Base-by-base conservation (phyloP, 1,140 invertebrate species). In the Nephotettix cincticeps region DNA sequence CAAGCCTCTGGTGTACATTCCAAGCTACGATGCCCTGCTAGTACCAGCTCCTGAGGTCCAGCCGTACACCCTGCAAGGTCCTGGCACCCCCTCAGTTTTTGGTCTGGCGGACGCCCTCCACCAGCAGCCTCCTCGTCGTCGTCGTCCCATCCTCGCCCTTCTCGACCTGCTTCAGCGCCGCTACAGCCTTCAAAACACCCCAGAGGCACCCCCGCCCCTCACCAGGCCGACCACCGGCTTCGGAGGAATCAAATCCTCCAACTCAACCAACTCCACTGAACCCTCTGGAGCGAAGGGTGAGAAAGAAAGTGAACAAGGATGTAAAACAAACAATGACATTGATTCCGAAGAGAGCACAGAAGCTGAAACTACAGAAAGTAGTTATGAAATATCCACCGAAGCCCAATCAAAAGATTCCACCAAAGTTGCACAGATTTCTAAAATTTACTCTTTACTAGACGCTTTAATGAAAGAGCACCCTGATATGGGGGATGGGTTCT, bases 21-120 rank as follows among this genome's bases (percentile, higher is more conserved):
- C 74, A 1, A 71, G 69, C 36, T 72, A 72, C 69, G 69, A 75
- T 40, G 71, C 71, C 1, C 45, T 73, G 36, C 65, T 75, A 9
- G 70, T 75, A 9, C 74, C 74, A 11, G 71, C 71, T 1, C 69
- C 28, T 27, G 45, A 23, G 17, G 23, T 23, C 14, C 14, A 43
- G 27, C 17, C 40, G 2, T 17, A 40, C 36, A 21, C 36, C 21
- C 40, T 67, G 9, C 21, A 58, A 2, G 19, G 23, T n/a, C 47
- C 47, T 19, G 19, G 23, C 23, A 4, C 47, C 6, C 63, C 63
- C 1, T 6, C 19, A 2, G 6, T 65, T 19, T 68, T 19, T 27
- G 40, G 17, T 30, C 36, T 64, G 6, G 29, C 32, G 2, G 14
- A 25, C 21, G 19, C 14, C 23, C 28, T 29, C 4, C 27, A 4